phyloP scores from a whole-genome alignment of 2,113 vertebrate genomes.

The Cephalopterus ornatus region DNA sequence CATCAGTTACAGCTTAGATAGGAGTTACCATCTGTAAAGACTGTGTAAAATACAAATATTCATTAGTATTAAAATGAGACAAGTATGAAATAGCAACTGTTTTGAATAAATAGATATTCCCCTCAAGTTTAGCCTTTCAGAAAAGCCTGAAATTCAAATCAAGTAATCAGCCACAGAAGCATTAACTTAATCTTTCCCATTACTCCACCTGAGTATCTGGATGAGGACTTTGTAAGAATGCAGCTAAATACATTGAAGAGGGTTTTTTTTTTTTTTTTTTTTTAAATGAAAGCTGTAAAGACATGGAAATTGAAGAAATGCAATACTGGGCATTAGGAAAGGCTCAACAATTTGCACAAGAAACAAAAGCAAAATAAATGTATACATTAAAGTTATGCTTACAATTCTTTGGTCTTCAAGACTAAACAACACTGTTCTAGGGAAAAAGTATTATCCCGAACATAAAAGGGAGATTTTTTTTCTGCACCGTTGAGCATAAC shows the following conservation, averaged over 20 bases:
- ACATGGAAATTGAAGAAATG: not conserved
- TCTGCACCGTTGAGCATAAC: not conserved
- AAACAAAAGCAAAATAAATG: not conserved
- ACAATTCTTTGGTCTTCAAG: not conserved
- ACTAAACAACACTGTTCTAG: not conserved
- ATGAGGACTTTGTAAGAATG: not conserved
- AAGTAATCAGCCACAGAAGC: not conserved
- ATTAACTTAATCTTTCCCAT: not conserved
- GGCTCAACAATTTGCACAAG: not conserved
- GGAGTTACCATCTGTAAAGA: not conserved
- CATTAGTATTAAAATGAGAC: not conserved
- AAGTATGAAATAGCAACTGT: not conserved
- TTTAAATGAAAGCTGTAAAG: not conserved
- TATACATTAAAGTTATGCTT: not conserved
- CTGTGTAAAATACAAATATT: not conserved
- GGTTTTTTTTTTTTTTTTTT: not conserved
- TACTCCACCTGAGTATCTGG: not conserved
- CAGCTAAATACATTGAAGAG: not conserved
- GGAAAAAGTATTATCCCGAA: not conserved
- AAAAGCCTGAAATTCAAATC: not conserved
- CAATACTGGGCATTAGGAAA: not conserved
- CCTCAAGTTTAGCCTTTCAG: not conserved
- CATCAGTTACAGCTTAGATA: not conserved
- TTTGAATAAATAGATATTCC: not conserved
- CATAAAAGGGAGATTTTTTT: not conserved